Conservation (phyloP, 2,797 vertebrate species). For the Anolis apletophallus region DNA sequence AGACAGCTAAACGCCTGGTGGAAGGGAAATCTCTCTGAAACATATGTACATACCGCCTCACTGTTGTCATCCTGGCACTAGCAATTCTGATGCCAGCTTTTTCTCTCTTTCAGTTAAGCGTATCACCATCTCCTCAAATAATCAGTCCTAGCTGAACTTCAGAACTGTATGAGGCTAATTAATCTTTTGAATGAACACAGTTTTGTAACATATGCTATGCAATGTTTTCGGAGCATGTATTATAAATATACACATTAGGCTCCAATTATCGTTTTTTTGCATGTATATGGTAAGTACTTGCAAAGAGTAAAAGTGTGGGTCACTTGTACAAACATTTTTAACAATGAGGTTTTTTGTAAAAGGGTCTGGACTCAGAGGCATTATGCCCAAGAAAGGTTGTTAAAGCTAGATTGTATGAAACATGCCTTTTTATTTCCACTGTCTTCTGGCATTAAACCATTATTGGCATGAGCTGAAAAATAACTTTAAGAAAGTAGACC, state of each 20-base stretch:
- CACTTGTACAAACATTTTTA: neutral
- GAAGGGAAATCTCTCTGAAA: conserved; percentile 62
- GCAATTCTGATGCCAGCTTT: conserved; percentile 56
- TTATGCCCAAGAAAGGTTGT: neutral
- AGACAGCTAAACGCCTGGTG: conserved; percentile 68
- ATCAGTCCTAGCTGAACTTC: conserved; percentile 45
- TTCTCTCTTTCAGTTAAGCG: conserved; percentile 49
- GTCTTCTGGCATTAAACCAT: neutral
- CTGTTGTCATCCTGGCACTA: conserved; percentile 56
- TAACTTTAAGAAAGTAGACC: neutral
- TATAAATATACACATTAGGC: conserved; percentile 8
- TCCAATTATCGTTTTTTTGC: neutral
- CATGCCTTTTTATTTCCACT: neutral
- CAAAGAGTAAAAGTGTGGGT: neutral
- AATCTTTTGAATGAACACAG: conserved; percentile 48
- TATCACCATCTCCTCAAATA: conserved; percentile 59
- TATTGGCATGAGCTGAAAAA: neutral
- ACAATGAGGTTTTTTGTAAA: neutral
- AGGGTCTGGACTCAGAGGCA: neutral
- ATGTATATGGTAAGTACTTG: neutral
- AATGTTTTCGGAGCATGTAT: neutral
- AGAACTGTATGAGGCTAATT: conserved; percentile 42
- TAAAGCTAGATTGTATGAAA: neutral
- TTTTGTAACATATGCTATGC: conserved; percentile 5
- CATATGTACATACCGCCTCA: conserved; percentile 59